phyloP scores from a whole-genome alignment of 30 jellyfish, hydroid and myxozoan genomes.

The Morbakka virulenta region DNA sequence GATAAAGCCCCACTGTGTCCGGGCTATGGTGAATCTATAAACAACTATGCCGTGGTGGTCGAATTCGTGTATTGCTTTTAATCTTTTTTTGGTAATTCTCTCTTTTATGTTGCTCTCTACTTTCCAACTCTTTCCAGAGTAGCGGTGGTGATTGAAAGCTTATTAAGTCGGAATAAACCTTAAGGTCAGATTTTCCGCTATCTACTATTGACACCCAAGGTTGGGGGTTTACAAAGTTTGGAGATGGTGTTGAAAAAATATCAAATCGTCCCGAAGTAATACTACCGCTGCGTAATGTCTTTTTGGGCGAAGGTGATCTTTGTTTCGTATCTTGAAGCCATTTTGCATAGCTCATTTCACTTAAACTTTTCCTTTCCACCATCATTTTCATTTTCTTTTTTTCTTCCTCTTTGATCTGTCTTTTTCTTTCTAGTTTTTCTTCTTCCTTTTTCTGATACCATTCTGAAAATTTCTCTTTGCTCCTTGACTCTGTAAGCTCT shows the following conservation, averaged over 20 bases:
- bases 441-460: slow-evolving; percentile 42
- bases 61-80: background rate
- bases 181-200: background rate
- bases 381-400: background rate
- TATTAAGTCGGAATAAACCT: background rate
- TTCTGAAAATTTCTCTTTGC: slow-evolving; percentile 21
- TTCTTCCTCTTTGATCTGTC: background rate
- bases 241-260: slow-evolving; percentile 22
- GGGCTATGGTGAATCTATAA: too few relatives aligned
- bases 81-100: background rate
- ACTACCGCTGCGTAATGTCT: background rate
- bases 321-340: slow-evolving; percentile 30
- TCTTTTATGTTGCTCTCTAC: background rate
- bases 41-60: background rate
- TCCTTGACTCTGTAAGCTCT: slow-evolving; percentile 21
- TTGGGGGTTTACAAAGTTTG: slow-evolving; percentile 59
- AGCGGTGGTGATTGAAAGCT: slow-evolving; percentile 65
- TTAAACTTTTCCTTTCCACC: background rate
- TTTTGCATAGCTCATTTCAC: slow-evolving; percentile 29
- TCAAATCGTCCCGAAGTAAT: background rate
- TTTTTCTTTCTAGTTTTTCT: slow-evolving; percentile 5
- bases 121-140: slow-evolving; percentile 62
- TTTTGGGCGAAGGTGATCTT: background rate
- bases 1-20: too few relatives aligned
- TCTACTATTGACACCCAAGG: slow-evolving; percentile 58